Evolutionary conservation across 2,113 vertebrate species (phyloP), one percentile per base, ranked within the genome.

Genomic region (Mormyrus lacerda): DNA sequence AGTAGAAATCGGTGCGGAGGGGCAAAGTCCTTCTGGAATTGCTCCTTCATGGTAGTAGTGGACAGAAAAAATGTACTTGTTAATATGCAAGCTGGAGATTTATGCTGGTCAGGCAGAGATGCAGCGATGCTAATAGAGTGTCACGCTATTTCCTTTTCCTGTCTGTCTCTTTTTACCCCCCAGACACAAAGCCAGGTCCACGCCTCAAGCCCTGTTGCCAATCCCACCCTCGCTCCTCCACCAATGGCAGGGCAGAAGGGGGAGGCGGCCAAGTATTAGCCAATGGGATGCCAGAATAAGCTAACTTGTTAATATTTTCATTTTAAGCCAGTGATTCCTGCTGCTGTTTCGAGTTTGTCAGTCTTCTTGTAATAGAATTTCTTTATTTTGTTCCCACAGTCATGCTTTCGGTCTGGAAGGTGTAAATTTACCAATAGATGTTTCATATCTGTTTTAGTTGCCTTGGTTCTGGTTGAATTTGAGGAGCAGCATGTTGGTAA

Each of bases 231-330:
- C 35, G 76, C 31, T 31, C 55, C 61, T 35, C 6, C 10, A 42
- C 87, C 79, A 65, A 48, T 19, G 31, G 8, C 15, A 73, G 42
- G 13, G 42, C 27, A 51, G 76, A 88, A 82, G 55, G 35, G 19
- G 79, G 55, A 42, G 87, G 47, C 79, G n/a, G 5, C 10, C 69
- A 19, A 19, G 2, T 1, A 4, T 69, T 91, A 65, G 88, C 89
- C 85, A 90, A 85, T 89, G 58, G 85, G 44, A 84, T 39, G 31
- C 27, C 51, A 50, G 31, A 44, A 44, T 50, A 31, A 35, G 89
- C 2, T 47, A 73, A 39, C 65, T 69, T 44, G 31, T 84, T 45
- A 47, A n/a, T 35, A 85, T 86, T 79, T 76, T 45, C 11, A 50
- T 24, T 79, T 69, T 79, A 48, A 79, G 47, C n/a, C 69, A 39